Conservation (phyloP, 2,113 vertebrate genomes). For the Uria lomvia region DNA sequence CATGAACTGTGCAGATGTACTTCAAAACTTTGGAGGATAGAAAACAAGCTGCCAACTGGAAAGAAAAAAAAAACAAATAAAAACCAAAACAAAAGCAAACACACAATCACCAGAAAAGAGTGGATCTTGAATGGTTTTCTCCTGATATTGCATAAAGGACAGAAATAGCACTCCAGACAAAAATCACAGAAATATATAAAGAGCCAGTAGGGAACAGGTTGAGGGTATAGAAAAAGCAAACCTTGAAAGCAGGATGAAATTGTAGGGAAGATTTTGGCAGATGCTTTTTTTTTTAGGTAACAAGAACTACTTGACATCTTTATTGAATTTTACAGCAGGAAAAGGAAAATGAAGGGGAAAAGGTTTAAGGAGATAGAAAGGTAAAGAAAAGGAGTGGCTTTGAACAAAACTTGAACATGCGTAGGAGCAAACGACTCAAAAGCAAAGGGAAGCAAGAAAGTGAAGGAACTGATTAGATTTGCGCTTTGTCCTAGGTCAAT, state of each 20-base stretch:
- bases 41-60: neutral
- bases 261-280: neutral
- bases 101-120: neutral
- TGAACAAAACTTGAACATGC: neutral
- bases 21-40: neutral
- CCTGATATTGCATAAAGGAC: neutral
- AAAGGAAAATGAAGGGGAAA: neutral
- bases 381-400: neutral
- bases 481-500: neutral
- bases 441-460: neutral
- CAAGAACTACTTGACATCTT: neutral
- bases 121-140: neutral
- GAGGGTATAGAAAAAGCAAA: neutral
- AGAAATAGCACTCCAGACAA: neutral
- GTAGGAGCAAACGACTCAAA: neutral
- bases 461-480: neutral
- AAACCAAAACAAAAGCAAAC: rapidly evolving
- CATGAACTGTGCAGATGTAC: neutral
- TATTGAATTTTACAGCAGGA: neutral
- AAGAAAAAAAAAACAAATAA: neutral
- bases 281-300: neutral
- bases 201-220: neutral
- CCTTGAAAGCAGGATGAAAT: neutral
- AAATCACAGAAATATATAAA: neutral
- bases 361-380: neutral